Base-by-base conservation (phyloP, 2,797 vertebrate genomes). In the Smutsia gigantea region DNA sequence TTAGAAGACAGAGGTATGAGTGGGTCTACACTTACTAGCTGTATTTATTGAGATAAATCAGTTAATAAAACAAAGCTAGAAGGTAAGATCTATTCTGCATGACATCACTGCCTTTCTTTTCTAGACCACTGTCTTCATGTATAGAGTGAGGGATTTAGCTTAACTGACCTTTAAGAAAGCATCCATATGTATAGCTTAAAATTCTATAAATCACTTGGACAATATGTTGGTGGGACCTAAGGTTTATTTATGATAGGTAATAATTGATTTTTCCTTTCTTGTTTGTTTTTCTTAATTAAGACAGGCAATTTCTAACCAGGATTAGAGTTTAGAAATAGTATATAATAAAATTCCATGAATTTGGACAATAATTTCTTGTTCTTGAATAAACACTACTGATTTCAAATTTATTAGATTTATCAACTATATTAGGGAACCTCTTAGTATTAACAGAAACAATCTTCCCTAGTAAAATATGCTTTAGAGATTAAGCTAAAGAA, bases 171-270 rank as follows among this genome's bases (percentile, higher is more conserved):
- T 81, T 79, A 63, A 17, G n/a, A 79, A 4, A 53, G 39, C 19
- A 64, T 11, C n/a, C 12, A 85, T 51, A 77, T 29, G 1, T 74
- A 21, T 10, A 90, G 37, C 27, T 92, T 93, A 78, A 79, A 69
- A 53, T 69, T 69, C 29, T 79, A 3, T 84, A 90, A 92, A 93
- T 95, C 31, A 61, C 31, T 34, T 74, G 68, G 29, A 74, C n/a
- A 95, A 42, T 14, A 31, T 13, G 23, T 55, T 68, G 53, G 11
- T 51, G n/a, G 18, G 7, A 63, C 0, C 15, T 51, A 94, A 95
- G 11, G 86, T 78, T 95, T 95, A 90, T 75, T 94, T 91, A 94
- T 82, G n/a, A 89, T n/a, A 72, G 17, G 11, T 49, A 89, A 55
- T 82, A 37, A 91, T 59, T 91, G 46, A 90, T 77, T 90, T 71